phyloP scores from a whole-genome alignment of 2,797 vertebrate genomes.

The Anguilla marmorata region DNA sequence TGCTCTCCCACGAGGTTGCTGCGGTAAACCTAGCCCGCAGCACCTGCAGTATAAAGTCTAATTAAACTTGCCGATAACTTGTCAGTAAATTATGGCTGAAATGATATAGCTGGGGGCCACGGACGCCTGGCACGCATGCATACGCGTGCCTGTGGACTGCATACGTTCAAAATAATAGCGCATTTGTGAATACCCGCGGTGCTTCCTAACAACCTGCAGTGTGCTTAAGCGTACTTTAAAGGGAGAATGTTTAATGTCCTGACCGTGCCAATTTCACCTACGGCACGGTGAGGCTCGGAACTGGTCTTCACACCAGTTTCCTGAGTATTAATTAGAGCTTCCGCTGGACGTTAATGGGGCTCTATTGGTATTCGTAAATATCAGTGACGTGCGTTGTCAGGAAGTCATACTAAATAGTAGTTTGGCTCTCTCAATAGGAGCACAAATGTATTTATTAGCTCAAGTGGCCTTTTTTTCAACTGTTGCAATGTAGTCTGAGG shows the following conservation, averaged over 20 bases:
- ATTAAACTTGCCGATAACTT: constrained; percentile 57
- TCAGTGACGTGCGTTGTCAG: constrained; percentile 9
- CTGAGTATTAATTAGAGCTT: background rate
- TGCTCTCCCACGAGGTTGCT: constrained; percentile 50
- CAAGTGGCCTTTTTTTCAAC: constrained; percentile 49
- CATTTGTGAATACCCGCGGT: constrained; percentile 43
- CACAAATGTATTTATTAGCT: constrained; percentile 63
- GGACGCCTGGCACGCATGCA: background rate
- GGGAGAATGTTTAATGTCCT: constrained; percentile 22
- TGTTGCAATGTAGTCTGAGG: constrained; percentile 46
- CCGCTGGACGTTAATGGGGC: background rate
- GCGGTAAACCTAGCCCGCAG: constrained; percentile 49
- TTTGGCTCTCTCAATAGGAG: constrained; percentile 60
- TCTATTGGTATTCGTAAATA: constrained; percentile 41
- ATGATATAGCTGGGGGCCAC: constrained; percentile 38
- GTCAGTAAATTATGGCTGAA: constrained; percentile 48
- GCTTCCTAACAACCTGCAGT: constrained; percentile 25
- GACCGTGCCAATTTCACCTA: constrained; percentile 26
- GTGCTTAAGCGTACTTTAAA: background rate
- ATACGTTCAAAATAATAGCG: constrained; percentile 34
- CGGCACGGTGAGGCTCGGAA: constrained; percentile 7
- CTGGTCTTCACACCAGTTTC: background rate
- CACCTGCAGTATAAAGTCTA: constrained; percentile 52
- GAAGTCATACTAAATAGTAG: constrained; percentile 39
- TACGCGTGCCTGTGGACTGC: constrained; percentile 22